Base-by-base conservation (phyloP, 2,113 vertebrate species). In the Thalassarche chlororhynchos region DNA sequence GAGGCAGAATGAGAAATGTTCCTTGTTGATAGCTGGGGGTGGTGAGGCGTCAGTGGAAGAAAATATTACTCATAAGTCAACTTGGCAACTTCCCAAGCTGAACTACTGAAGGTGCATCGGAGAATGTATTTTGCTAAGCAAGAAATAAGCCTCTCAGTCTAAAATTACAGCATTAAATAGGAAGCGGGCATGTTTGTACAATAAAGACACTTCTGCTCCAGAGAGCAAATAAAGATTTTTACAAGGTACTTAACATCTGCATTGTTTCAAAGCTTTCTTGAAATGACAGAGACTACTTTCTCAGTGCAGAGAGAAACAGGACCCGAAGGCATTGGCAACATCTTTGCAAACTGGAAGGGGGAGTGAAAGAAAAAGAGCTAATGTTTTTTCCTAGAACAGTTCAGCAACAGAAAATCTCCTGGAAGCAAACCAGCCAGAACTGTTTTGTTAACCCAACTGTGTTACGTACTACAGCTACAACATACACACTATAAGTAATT, bases 61-160 rank as follows among this genome's bases (percentile, higher is more conserved):
- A 96, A 97, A 89, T 88, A 97, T 97, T 97, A 97, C 94, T 97
- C 95, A 96, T 95, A 93, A 96, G 75, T 44, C 49, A 70, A 18
- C 58, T 14, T 96, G 96, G 95, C 97, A 93, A 49, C 55, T 60
- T 72, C 87, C 82, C 96, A 96, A 91, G 42, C 55, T 60, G 46
- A 94, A 75, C 78, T 83, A 77, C 78, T 29, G 29, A 96, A 96
- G 97, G 89, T 94, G 70, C 81, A 89, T 31, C 4, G 0, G 42
- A 55, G 47, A 93, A 94, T 11, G 29, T 84, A 58, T 94, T 95
- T 94, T 74, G 21, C 66, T 83, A 80, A 55, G 91, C 78, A 93
- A 95, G 85, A 83, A 97, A 74, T 31, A 85, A 83, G 51, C 64
- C 81, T 77, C 89, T 71, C 8, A 5, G 47, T 55, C 91, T 82